Base-by-base conservation (phyloP, 2,113 vertebrate species). In the Seriola aureovittata region DNA sequence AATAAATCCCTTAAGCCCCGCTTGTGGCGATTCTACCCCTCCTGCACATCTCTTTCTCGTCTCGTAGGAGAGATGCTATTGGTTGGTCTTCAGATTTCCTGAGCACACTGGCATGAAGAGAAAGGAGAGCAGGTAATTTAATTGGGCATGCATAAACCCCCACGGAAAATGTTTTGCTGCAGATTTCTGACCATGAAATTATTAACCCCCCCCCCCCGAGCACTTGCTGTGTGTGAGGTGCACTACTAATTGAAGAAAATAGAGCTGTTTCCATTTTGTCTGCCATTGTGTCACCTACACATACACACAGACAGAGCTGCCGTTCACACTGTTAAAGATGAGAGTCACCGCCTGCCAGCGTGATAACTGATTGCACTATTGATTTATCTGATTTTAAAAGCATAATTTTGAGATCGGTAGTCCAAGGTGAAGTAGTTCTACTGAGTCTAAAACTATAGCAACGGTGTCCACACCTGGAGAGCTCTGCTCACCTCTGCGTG, bases 1-100 rank as follows among this genome's bases (percentile, higher is more conserved):
- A 38, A 36, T 58, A 75, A 69, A 80, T 88, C 71, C 52, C 5
- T 16, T 75, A 44, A 76, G 10, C 57, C 12, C 21, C 4, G 1
- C 11, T 5, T 36, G 48, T 73, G 14, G 34, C 14, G 14, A 8
- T 17, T 48, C 17, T 60, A 14, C 1, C 3, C 62, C 17, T 72
- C 52, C 38, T 40, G 54, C 32, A 77, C 65, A 29, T 44, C 9
- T 2, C 71, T 34, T 63, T 42, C 60, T 68, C 64, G 60, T 75
- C 62, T 63, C 25, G 19, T 10, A 19, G 57, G 50, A n/a, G 72
- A 74, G 68, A 8, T 21, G 59, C 21, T 44, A 19, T 0, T 5
- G 38, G 19, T 77, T 65, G 46, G 64, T 71, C 17, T 48, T 12
- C 23, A n/a, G 5, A 81, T 64, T 63, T 73, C n/a, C 21, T 25